A percentile compares a stretch with the other conserved stretches of the same genome.
Evolutionary conservation across 2,888 invertebrate species (phyloP).

Genomic region (Volucella inanis): DNA sequence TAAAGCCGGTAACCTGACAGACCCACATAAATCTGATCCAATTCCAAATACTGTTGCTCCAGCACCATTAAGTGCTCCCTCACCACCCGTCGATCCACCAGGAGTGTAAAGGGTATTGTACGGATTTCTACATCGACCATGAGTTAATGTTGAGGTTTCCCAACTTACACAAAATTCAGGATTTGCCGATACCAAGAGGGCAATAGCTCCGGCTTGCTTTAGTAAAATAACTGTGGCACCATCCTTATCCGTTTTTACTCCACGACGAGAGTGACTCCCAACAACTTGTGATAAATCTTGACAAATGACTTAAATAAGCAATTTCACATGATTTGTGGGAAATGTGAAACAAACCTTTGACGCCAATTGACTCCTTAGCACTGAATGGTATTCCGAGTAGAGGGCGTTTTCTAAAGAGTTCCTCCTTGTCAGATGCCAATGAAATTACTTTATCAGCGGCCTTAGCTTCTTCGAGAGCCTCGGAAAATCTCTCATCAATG

Average conservation of each 20-base stretch:
- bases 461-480: slow-evolving; percentile 87
- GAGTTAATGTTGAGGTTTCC: slow-evolving; percentile 91
- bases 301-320: slow-evolving; percentile 25
- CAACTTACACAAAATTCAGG: slow-evolving; percentile 95
- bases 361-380: slow-evolving; percentile 90
- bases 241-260: slow-evolving; percentile 85
- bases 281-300: slow-evolving; percentile 88
- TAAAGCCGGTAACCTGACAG: slow-evolving; percentile 92
- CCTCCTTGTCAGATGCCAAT: slow-evolving; percentile 76
- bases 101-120: slow-evolving; percentile 89
- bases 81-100: slow-evolving; percentile 96
- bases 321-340: background rate
- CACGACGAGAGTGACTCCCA: slow-evolving; percentile 85
- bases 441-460: slow-evolving; percentile 84
- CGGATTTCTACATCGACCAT: slow-evolving; percentile 92
- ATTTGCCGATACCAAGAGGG: slow-evolving; percentile 92
- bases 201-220: slow-evolving; percentile 90
- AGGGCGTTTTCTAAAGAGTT: slow-evolving; percentile 85
- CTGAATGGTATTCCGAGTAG: slow-evolving; percentile 92
- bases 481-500: slow-evolving; percentile 87
- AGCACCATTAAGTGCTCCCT: slow-evolving; percentile 89
- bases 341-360: slow-evolving; percentile 85
- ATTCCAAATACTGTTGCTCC: slow-evolving; percentile 91
- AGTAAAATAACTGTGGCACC: slow-evolving; percentile 87
- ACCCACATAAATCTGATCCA: slow-evolving; percentile 94